Conservation (phyloP, 2,113 vertebrate genomes). For the Petroica traversi region DNA sequence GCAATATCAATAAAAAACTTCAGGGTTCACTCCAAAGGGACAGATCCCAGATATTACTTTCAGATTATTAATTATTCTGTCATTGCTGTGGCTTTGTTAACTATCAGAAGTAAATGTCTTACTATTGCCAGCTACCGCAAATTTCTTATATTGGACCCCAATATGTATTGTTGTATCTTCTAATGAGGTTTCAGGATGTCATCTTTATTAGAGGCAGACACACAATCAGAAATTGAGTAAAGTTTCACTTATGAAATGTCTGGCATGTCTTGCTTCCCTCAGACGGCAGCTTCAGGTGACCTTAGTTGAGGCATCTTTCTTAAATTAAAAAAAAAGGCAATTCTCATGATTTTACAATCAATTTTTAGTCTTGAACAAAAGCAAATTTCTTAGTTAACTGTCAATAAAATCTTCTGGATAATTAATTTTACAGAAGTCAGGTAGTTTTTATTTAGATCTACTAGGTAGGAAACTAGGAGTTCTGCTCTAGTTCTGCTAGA, state of each 20-base stretch:
- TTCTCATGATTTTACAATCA: neutral
- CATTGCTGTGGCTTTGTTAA: neutral
- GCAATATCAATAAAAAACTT: neutral
- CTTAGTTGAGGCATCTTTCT: neutral
- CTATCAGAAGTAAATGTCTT: neutral
- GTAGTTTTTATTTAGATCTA: neutral
- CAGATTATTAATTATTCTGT: neutral
- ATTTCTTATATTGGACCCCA: neutral
- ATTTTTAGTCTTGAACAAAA: neutral
- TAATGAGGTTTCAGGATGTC: neutral
- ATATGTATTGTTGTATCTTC: neutral
- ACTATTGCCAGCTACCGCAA: neutral
- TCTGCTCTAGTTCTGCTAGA: neutral
- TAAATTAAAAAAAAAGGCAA: neutral
- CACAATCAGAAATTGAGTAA: neutral
- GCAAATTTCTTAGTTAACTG: neutral
- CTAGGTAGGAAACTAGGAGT: neutral
- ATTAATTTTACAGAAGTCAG: neutral
- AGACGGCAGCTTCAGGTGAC: neutral
- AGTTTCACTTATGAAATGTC: too few relatives aligned
- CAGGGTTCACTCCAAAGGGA: neutral
- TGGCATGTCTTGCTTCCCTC: neutral
- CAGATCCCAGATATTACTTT: neutral
- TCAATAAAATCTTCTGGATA: neutral
- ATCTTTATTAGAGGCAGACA: neutral